phyloP scores from a whole-genome alignment of 2,888 invertebrate genomes.

The Abrostola triplasia region DNA sequence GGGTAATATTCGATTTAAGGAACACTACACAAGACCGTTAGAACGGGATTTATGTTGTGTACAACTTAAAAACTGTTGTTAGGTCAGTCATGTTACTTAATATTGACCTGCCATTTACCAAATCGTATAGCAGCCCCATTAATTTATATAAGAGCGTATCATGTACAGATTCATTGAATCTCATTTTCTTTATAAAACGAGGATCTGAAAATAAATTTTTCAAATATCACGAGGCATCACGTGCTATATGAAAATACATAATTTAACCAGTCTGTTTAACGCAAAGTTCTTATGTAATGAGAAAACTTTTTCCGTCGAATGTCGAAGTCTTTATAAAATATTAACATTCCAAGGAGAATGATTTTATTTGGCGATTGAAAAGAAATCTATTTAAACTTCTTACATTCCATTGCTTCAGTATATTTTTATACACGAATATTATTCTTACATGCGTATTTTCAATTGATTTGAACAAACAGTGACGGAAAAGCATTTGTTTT shows the following conservation, averaged over 20 bases:
- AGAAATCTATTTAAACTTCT: conserved; percentile 49
- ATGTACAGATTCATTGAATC: conserved; percentile 51
- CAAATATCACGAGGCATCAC: conserved; percentile 4
- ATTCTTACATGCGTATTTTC: conserved; percentile 22
- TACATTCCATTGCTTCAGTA: conserved; percentile 73
- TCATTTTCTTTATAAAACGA: conserved; percentile 35
- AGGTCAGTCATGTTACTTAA: conserved; percentile 15
- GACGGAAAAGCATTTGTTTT: conserved; percentile 43
- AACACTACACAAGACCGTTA: conserved; percentile 12
- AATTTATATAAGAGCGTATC: conserved; percentile 37
- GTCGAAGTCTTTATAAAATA: conserved; percentile 13
- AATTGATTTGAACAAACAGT: conserved; percentile 38
- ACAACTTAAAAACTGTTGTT: conserved; percentile 11
- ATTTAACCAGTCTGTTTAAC: conserved; percentile 4
- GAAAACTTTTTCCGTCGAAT: conserved; percentile 17
- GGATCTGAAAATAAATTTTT: conserved; percentile 17
- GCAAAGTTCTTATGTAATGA: conserved; percentile 6
- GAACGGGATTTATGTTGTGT: conserved; percentile 19
- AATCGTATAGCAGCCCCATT: conserved; percentile 21
- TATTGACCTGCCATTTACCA: conserved; percentile 14
- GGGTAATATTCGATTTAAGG: conserved; percentile 26
- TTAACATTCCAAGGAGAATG: conserved; percentile 42
- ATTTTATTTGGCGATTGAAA: conserved; percentile 42
- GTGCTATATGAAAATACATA: conserved; percentile 6
- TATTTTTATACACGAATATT: conserved; percentile 54